A percentile compares a stretch with the other conserved stretches of the same genome.
Evolutionary conservation across 2,797 vertebrate genomes (phyloP).

Genomic region (Cossypha polioptera): DNA sequence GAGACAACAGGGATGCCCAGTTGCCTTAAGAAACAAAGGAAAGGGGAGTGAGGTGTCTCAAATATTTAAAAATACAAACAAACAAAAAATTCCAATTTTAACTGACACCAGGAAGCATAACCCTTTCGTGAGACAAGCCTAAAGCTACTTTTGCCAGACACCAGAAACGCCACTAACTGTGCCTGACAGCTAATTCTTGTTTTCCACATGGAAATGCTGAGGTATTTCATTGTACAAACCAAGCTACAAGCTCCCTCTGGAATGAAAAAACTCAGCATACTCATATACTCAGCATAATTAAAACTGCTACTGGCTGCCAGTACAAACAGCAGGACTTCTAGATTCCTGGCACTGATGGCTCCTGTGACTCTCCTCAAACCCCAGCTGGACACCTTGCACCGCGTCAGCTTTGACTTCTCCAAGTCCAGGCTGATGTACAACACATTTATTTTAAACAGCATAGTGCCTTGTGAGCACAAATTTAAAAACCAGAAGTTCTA

Average conservation of each 20-base stretch:
- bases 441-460: neutral
- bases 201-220: neutral
- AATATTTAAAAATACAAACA: neutral
- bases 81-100: neutral
- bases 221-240: neutral
- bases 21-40: neutral
- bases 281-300: neutral
- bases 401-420: neutral
- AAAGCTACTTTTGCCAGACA: neutral
- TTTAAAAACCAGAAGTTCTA: neutral
- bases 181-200: neutral
- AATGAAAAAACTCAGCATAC: neutral
- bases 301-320: neutral
- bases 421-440: neutral
- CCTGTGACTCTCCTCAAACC: accelerated
- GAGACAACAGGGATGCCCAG: neutral
- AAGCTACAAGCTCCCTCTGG: neutral
- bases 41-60: neutral
- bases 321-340: neutral
- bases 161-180: neutral
- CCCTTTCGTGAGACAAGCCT: neutral
- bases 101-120: neutral
- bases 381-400: neutral
- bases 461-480: neutral
- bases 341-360: neutral